Conservation (phyloP, 2,113 vertebrate species). For the Diphyllodes magnificus region DNA sequence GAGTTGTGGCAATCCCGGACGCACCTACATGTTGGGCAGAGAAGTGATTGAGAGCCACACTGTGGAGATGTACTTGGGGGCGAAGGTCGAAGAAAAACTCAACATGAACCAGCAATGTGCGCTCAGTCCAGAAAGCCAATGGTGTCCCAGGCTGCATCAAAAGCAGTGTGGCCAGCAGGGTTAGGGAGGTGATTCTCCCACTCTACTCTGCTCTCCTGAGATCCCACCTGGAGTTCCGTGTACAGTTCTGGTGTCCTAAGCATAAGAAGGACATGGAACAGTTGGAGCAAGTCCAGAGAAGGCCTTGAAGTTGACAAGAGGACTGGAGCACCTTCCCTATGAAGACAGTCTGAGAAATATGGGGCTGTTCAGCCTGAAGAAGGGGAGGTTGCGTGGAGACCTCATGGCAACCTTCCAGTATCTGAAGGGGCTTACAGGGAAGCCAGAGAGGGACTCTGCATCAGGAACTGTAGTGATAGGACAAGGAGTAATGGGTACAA, state of each 20-base stretch:
- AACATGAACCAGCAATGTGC: fast-evolving
- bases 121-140: not conserved
- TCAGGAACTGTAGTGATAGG: not conserved
- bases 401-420: not conserved
- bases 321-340: not conserved
- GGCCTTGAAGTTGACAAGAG: not conserved
- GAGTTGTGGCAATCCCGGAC: not conserved
- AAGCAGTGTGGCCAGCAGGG: not conserved
- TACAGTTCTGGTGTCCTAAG: not conserved
- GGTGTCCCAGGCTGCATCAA: not conserved
- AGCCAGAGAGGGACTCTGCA: not conserved
- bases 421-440: not conserved
- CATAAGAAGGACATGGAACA: not conserved
- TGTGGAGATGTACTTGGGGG: not conserved
- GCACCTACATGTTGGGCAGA: fast-evolving
- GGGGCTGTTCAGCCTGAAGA: not conserved
- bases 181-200: not conserved
- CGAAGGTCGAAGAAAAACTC: not conserved
- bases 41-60: not conserved
- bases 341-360: not conserved
- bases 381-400: not conserved
- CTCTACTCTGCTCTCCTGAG: not conserved
- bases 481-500: not conserved
- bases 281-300: not conserved
- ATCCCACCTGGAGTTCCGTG: not conserved